Conservation (phyloP, 1,140 invertebrate genomes). For the Zaprionus ornatus region DNA sequence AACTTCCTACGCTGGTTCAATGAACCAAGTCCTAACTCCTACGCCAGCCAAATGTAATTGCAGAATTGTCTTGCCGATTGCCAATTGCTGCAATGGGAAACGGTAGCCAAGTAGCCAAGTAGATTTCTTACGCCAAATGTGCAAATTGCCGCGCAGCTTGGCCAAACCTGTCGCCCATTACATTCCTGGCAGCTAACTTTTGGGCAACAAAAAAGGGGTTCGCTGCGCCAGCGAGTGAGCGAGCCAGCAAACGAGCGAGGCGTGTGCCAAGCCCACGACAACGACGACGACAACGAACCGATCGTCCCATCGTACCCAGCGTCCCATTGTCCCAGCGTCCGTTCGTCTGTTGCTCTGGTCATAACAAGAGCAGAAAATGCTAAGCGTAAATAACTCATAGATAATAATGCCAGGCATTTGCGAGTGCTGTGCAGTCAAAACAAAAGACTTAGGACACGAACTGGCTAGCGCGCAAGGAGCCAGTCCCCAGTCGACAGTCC, state of each 20-base stretch:
- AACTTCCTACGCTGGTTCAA: constrained; percentile 40
- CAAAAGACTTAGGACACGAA: constrained; percentile 81
- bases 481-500: constrained; percentile 9
- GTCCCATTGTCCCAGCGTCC: neutral
- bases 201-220: constrained; percentile 26
- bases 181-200: constrained; percentile 38
- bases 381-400: constrained; percentile 78
- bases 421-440: constrained; percentile 64
- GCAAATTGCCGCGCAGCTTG: constrained; percentile 50
- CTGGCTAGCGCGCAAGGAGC: constrained; percentile 62
- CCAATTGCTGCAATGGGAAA: constrained; percentile 45
- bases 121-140: constrained; percentile 47
- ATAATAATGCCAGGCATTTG: constrained; percentile 74
- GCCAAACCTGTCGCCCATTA: constrained; percentile 25
- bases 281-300: constrained; percentile 2
- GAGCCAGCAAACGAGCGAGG: constrained; percentile 29
- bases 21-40: constrained; percentile 60
- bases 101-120: constrained; percentile 52
- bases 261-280: constrained; percentile 76
- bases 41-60: constrained; percentile 26
- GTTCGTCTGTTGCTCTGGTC: constrained; percentile 42
- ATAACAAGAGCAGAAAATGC: constrained; percentile 70
- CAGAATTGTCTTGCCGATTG: constrained; percentile 8
- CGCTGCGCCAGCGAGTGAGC: constrained; percentile 33
- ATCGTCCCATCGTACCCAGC: neutral